Conservation (phyloP, 2,888 invertebrate genomes). For the Campoplex capitator region DNA sequence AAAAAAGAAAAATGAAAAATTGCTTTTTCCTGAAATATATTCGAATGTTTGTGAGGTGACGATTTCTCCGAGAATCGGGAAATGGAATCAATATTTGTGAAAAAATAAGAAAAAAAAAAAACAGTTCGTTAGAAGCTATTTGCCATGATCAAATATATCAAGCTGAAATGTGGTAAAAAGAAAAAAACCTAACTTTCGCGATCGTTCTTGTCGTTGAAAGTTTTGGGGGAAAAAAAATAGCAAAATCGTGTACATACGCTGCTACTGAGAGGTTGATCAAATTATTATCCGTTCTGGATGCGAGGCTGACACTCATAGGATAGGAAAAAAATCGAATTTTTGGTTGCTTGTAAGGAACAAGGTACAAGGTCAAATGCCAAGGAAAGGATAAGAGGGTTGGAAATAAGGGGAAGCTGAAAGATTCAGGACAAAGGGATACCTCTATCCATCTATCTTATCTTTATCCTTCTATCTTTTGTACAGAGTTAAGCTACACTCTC, state of each 20-base stretch:
- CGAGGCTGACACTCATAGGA: background rate
- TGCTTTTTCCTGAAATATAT: background rate
- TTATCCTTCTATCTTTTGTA: conserved; percentile 57
- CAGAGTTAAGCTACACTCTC: conserved; percentile 45
- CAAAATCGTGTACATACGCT: background rate
- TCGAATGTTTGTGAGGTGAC: background rate
- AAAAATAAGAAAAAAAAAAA: background rate
- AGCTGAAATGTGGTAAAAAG: background rate
- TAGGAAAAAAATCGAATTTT: background rate
- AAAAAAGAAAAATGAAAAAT: background rate
- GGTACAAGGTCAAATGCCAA: conserved; percentile 31
- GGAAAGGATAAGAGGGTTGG: conserved; percentile 34
- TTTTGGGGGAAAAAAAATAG: background rate
- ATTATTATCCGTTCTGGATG: background rate
- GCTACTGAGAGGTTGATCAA: background rate
- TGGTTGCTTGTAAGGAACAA: conserved; percentile 25
- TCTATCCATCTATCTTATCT: conserved; percentile 58
- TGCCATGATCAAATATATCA: background rate
- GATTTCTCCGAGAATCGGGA: background rate
- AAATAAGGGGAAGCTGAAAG: conserved; percentile 12
- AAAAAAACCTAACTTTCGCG: background rate
- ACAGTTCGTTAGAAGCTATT: background rate
- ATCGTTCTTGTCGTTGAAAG: background rate
- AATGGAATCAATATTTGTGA: background rate
- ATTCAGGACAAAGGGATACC: conserved; percentile 21